phyloP scores from a whole-genome alignment of 2,113 vertebrate species.

The Dipodomys merriami region DNA sequence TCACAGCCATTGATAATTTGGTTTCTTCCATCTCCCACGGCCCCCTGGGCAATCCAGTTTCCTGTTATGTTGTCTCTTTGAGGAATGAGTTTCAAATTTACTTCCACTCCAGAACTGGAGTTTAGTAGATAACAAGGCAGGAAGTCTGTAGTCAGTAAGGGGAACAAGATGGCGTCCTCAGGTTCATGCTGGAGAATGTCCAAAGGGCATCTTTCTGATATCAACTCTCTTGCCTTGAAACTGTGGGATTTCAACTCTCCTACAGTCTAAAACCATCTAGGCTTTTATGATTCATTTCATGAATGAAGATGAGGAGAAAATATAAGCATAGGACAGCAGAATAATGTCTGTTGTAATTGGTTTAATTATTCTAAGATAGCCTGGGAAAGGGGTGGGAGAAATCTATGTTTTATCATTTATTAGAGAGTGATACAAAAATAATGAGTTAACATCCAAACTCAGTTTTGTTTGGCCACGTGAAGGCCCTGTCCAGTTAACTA shows the following conservation, averaged over 20 bases:
- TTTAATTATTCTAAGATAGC: constrained; percentile 8
- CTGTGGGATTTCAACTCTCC: neutral
- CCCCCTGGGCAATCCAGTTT: neutral
- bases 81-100: neutral
- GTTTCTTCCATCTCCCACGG: neutral
- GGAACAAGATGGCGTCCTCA: neutral
- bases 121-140: neutral
- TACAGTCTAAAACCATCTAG: neutral
- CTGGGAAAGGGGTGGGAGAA: no score
- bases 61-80: neutral
- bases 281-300: constrained; percentile 24
- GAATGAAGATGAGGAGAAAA: constrained; percentile 12
- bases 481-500: neutral
- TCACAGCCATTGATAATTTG: neutral
- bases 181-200: neutral
- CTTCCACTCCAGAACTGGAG: neutral
- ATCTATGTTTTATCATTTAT: neutral
- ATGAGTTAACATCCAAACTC: neutral
- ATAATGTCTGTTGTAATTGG: neutral
- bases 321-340: neutral
- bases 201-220: neutral
- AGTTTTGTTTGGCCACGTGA: neutral
- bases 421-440: neutral
- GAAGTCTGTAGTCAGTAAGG: neutral
- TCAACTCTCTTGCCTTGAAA: neutral